Evolutionary conservation across 1,140 invertebrate species (phyloP).

Genomic region (Aphis gossypii): DNA sequence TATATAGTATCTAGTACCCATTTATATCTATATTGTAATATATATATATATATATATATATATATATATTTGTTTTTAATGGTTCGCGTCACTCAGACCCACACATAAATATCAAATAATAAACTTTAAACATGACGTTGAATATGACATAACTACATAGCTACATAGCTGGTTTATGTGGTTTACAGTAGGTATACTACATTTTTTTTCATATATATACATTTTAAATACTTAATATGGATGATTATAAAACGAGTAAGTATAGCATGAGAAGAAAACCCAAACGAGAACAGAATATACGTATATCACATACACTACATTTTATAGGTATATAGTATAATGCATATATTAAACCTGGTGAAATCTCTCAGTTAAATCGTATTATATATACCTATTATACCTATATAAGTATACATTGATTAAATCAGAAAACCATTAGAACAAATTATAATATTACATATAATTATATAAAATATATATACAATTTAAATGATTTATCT

Average conservation of each 20-base stretch:
- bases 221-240: background rate
- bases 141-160: background rate
- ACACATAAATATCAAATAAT: conserved; percentile 36
- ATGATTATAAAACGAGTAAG: background rate
- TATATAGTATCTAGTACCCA: background rate
- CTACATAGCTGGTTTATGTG: background rate
- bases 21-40: background rate
- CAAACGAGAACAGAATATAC: background rate
- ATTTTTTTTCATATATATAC: background rate
- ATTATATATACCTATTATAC: too few relatives aligned
- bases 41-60: background rate
- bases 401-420: too few relatives aligned
- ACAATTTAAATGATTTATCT: too few relatives aligned
- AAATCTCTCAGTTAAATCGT: too few relatives aligned
- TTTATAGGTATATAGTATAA: too few relatives aligned
- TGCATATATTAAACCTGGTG: too few relatives aligned
- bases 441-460: too few relatives aligned
- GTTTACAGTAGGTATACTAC: background rate
- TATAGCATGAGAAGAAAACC: background rate
- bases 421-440: too few relatives aligned
- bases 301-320: background rate
- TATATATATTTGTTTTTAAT: background rate
- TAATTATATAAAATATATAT: too few relatives aligned
- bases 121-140: background rate
- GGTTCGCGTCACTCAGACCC: background rate